Evolutionary conservation across 1,140 invertebrate species (phyloP).

Genomic region (Dufourea novaeangliae): DNA sequence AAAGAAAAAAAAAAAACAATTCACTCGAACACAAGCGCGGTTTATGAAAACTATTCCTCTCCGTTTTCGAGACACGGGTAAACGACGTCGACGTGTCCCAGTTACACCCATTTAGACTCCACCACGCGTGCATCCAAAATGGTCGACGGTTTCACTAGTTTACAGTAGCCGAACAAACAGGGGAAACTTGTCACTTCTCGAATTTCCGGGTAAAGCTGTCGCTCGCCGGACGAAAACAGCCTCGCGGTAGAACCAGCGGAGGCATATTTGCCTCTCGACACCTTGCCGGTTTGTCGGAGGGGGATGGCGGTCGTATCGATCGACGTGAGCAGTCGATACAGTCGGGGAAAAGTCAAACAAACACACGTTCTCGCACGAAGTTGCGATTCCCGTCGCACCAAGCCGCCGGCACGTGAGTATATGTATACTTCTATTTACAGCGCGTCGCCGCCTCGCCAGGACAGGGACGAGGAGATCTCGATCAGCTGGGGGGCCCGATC

Average conservation of each 20-base stretch:
- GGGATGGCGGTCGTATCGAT: slow-evolving; percentile 39
- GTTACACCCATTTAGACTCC: background rate
- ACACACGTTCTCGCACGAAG: slow-evolving; percentile 35
- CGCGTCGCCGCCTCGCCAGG: background rate
- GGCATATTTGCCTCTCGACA: slow-evolving; percentile 48
- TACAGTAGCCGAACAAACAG: no score
- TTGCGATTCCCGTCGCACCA: slow-evolving; percentile 47
- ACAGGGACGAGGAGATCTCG: slow-evolving; percentile 8
- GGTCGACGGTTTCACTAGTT: slow-evolving; percentile 17
- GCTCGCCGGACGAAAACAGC: slow-evolving; percentile 19
- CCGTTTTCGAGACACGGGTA: background rate
- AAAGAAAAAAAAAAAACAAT: no score
- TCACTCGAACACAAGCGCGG: background rate
- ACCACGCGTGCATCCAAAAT: background rate
- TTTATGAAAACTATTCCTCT: background rate
- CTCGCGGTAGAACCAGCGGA: background rate
- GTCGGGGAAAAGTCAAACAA: slow-evolving; percentile 54
- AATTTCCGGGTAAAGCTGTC: background rate
- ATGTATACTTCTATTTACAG: slow-evolving; percentile 52
- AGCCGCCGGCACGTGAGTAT: slow-evolving; percentile 47
- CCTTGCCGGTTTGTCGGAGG: slow-evolving; percentile 6
- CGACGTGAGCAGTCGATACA: slow-evolving; percentile 29
- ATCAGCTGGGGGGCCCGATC: slow-evolving; percentile 25
- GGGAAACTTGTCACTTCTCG: slow-evolving; percentile 5
- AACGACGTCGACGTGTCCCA: no score